Percentiles rank a stretch among this genome's conserved stretches.
phyloP scores from a whole-genome alignment of 2,797 vertebrate species.

The Poliocrania exsul region DNA sequence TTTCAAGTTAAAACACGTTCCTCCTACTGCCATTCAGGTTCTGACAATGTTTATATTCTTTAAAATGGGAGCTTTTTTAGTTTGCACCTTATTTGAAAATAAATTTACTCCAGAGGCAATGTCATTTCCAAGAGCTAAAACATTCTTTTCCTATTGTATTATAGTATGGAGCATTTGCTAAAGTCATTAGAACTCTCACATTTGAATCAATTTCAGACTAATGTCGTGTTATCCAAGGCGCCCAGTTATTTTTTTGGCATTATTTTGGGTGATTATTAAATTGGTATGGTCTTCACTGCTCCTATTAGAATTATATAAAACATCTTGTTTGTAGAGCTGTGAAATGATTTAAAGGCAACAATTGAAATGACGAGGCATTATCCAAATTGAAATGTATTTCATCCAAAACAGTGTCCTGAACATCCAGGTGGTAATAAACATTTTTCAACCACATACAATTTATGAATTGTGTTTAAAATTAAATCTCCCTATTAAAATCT shows the following conservation, averaged over 20 bases:
- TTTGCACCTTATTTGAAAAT: not conserved
- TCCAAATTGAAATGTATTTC: conserved; percentile 61
- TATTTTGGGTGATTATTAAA: not conserved
- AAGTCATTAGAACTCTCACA: not conserved
- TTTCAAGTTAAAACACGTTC: not conserved
- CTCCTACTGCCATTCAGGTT: not conserved
- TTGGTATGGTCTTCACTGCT: not conserved
- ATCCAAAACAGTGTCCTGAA: conserved; percentile 28
- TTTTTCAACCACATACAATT: conserved; percentile 46
- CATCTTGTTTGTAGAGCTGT: not conserved
- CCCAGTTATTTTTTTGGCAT: not conserved
- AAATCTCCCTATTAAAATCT: conserved; percentile 66
- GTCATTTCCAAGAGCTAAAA: not conserved
- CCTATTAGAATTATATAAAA: not conserved
- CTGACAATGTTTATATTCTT: not conserved
- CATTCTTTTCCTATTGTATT: not conserved
- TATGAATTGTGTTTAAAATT: conserved; percentile 69
- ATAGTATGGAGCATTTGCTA: not conserved
- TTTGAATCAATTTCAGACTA: not conserved
- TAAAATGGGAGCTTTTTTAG: not conserved
- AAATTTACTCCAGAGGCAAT: not conserved
- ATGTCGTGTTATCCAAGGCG: not conserved
- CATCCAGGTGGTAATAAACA: conserved; percentile 35
- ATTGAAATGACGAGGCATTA: conserved; percentile 3
- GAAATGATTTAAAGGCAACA: conserved; percentile 40